Conservation (phyloP, 2,888 invertebrate species). For the Tribolium freemani region DNA sequence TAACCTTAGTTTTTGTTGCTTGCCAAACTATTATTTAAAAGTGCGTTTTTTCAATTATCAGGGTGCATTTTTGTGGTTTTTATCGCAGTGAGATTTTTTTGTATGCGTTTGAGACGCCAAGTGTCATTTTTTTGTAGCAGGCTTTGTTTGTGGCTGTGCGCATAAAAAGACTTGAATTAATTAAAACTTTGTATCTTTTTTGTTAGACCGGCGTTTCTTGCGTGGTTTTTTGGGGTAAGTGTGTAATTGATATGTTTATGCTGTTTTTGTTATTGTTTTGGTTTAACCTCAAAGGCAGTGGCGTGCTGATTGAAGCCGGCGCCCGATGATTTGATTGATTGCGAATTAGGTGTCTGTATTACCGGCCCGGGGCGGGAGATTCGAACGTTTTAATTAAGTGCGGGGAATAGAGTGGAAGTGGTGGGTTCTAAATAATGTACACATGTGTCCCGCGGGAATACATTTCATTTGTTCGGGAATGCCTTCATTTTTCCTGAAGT, state of each 20-base stretch:
- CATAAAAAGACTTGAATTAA: constrained; percentile 8
- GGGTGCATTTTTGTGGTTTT: background rate
- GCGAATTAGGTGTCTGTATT: background rate
- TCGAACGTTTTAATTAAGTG: background rate
- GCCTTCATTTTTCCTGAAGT: constrained; percentile 68
- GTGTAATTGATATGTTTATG: background rate
- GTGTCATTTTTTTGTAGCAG: background rate
- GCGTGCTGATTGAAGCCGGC: background rate
- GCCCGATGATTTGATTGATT: background rate
- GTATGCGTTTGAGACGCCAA: background rate
- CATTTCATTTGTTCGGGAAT: constrained; percentile 68
- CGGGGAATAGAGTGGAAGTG: background rate
- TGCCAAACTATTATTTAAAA: background rate
- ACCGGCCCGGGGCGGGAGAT: background rate
- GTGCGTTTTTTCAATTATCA: background rate
- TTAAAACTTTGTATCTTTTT: background rate
- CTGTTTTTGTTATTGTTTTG: background rate
- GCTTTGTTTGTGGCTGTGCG: constrained; percentile 26
- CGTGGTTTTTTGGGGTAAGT: constrained; percentile 3
- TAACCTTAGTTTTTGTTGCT: constrained; percentile 22
- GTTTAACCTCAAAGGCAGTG: constrained; percentile 14
- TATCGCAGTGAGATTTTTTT: background rate
- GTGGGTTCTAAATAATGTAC: constrained; percentile 64
- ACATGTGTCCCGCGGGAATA: constrained; percentile 62
- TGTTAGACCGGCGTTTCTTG: background rate